Base-by-base conservation (phyloP, 2,113 vertebrate species). In the Eubucco bourcierii region DNA sequence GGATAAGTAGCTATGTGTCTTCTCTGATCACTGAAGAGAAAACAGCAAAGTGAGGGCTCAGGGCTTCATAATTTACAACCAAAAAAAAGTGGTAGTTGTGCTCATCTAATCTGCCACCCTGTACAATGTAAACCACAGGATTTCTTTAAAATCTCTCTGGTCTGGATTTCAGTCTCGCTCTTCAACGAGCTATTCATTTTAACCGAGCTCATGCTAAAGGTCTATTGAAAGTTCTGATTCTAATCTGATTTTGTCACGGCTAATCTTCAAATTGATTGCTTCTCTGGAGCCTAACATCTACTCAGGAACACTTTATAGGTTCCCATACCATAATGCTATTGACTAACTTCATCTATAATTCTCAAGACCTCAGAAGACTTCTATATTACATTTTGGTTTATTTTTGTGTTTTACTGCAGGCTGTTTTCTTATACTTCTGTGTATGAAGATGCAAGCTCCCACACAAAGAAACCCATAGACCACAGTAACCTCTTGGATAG, bases 391-490 rank as follows among this genome's bases (percentile, higher is more conserved):
- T 87, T 88, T 91, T 90, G 39, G 10, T 74, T 94, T 94, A 92
- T 91, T 97, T 97, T 95, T 93, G 61, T 88, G 47, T 79, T 61
- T 94, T 92, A 55, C 58, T 95, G 86, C 53, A 93, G 60, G 59
- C 78, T 97, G 66, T 91, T 97, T 96, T 91, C 97, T 94, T 95
- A 60, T 90, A 86, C 61, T 82, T 90, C 90, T 52, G 31, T 92
- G 64, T 84, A 91, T 59, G 56, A 91, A 95, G 84, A 70, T 34
- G 39, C 86, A 79, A 66, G 78, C 92, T 96, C 96, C 97, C 89
- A 97, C 97, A 84, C 88, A 78, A 93, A 88, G 66, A 93, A 97
- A 97, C 89, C 97, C 97, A 94, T 94, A 96, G 94, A 97, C 97
- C 97, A 95, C 64, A 93, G 90, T 74, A 96, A 96, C 88, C 92